phyloP scores from a whole-genome alignment of 2,888 invertebrate species.

The Drosophila subsilvestris region DNA sequence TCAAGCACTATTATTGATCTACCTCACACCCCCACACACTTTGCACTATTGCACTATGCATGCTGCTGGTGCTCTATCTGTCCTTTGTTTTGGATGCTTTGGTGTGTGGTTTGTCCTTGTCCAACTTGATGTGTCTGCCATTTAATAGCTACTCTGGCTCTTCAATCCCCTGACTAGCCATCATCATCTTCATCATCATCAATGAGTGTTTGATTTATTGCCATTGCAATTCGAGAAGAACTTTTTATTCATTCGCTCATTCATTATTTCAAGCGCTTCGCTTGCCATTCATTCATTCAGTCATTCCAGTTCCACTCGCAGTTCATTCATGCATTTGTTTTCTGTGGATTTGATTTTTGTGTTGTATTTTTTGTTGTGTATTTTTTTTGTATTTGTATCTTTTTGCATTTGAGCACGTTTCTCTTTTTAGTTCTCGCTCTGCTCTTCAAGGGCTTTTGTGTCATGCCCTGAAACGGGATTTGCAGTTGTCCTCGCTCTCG shows the following conservation, averaged over 20 bases:
- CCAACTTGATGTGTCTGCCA: constrained; percentile 54
- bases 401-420: constrained; percentile 63
- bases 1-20: constrained; percentile 4
- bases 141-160: constrained; percentile 35
- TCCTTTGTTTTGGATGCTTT: constrained; percentile 21
- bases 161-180: background rate
- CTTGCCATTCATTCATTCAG: constrained; percentile 58
- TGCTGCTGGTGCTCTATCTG: background rate
- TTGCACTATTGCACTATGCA: background rate
- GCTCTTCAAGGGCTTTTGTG: constrained; percentile 64
- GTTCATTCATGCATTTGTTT: constrained; percentile 35
- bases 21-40: background rate
- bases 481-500: constrained; percentile 52
- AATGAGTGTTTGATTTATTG: constrained; percentile 58
- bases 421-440: constrained; percentile 33
- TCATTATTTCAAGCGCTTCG: constrained; percentile 50
- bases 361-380: constrained; percentile 28
- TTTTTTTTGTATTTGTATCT: constrained; percentile 48
- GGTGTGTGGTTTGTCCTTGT: constrained; percentile 38
- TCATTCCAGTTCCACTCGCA: constrained; percentile 29
- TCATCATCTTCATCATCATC: constrained; percentile 30
- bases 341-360: constrained; percentile 28
- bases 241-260: constrained; percentile 44
- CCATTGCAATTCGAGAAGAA: constrained; percentile 38
- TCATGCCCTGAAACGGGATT: constrained; percentile 54